Evolutionary conservation across 2,888 invertebrate species (phyloP).

Genomic region (Drosophila anomalipes): DNA sequence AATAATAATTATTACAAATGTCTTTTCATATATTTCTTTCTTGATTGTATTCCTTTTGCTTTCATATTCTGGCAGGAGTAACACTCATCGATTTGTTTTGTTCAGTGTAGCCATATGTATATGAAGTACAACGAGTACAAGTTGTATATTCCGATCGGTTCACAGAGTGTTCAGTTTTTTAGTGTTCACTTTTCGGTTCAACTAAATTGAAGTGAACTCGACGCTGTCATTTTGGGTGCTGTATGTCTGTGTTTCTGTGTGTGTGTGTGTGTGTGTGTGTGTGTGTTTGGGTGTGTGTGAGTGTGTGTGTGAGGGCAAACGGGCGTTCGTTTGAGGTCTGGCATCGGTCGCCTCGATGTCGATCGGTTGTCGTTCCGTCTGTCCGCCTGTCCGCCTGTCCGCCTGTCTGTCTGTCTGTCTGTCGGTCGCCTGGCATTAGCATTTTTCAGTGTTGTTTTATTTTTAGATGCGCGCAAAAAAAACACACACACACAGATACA

Average conservation of each 20-base stretch:
- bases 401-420: conserved; percentile 25
- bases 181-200: conserved; percentile 58
- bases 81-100: conserved; percentile 3
- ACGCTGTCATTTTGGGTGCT: conserved; percentile 74
- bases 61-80: neutral
- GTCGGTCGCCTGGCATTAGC: conserved; percentile 75
- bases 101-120: conserved; percentile 30
- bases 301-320: conserved; percentile 76
- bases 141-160: conserved; percentile 74
- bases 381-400: conserved; percentile 27
- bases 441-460: conserved; percentile 80
- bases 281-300: conserved; percentile 18
- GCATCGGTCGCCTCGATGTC: conserved; percentile 76
- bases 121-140: conserved; percentile 11
- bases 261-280: conserved; percentile 36
- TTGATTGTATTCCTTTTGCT: neutral
- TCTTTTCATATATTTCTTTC: neutral
- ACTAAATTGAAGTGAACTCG: conserved; percentile 74
- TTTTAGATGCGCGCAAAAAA: conserved; percentile 79
- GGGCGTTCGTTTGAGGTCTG: conserved; percentile 78
- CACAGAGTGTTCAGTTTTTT: conserved; percentile 13
- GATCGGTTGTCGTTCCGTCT: conserved; percentile 61
- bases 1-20: neutral
- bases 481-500: conserved; percentile 31
- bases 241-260: conserved; percentile 22